Percentiles rank a stretch among this genome's conserved stretches.
Conservation (phyloP, 2,797 vertebrate species). For the Peromyscus melanophrys region DNA sequence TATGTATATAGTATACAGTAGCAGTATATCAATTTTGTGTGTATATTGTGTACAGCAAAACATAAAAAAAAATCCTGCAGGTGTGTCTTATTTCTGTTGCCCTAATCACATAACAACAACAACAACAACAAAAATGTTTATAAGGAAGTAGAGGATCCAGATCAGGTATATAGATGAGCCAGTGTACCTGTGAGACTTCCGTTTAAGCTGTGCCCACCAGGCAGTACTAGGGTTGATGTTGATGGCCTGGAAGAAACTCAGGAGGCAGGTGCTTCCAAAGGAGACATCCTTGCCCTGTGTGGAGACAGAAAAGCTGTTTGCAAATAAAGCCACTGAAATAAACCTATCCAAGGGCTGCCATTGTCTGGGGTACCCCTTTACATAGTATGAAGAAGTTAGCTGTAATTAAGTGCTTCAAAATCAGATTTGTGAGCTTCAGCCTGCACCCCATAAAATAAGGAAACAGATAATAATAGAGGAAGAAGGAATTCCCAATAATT, state of each 20-base stretch:
- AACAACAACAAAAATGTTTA: background rate
- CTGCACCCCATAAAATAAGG: no score
- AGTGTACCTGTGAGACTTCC: no score
- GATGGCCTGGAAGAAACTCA: background rate
- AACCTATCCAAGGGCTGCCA: background rate
- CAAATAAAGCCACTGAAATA: background rate
- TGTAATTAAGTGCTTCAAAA: background rate
- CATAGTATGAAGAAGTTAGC: background rate
- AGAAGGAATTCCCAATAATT: no score
- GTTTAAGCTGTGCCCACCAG: background rate
- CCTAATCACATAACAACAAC: background rate
- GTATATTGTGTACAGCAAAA: background rate
- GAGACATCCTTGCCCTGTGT: background rate
- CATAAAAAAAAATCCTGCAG: background rate
- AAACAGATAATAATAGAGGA: background rate
- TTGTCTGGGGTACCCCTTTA: background rate
- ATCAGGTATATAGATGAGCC: background rate
- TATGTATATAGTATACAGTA: background rate
- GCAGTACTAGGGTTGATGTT: background rate
- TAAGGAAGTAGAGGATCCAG: background rate
- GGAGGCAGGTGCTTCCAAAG: background rate
- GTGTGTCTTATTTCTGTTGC: background rate
- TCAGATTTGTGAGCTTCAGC: background rate
- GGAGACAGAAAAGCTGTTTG: background rate
- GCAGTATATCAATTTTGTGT: background rate